Evolutionary conservation across 2,888 invertebrate species (phyloP).

Genomic region (Gortyna flavago): DNA sequence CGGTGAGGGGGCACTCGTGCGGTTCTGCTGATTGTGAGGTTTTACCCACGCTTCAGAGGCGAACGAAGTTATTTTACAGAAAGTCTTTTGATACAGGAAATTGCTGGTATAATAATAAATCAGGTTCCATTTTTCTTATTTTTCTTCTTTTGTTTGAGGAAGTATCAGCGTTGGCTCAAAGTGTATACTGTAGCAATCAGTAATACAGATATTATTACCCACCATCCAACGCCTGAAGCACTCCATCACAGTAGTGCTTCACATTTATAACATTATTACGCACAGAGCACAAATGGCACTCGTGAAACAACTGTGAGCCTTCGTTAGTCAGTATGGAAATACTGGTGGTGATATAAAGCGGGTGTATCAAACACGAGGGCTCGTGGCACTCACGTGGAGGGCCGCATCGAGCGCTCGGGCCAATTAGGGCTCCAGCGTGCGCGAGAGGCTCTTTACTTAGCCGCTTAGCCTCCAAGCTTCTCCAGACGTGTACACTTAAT

Average conservation of each 20-base stretch:
- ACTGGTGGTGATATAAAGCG: slow-evolving; percentile 48
- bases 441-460: slow-evolving; percentile 64
- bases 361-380: slow-evolving; percentile 66
- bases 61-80: slow-evolving; percentile 45
- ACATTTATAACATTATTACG: slow-evolving; percentile 26
- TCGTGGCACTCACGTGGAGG: slow-evolving; percentile 59
- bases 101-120: slow-evolving; percentile 52
- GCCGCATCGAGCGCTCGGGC: slow-evolving; percentile 69
- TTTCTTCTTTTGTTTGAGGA: slow-evolving; percentile 32
- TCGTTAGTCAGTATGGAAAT: slow-evolving; percentile 46
- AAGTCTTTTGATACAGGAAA: slow-evolving; percentile 54
- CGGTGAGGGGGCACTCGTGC: slow-evolving; percentile 60
- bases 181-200: not conserved
- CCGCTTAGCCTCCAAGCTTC: slow-evolving; percentile 63
- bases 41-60: slow-evolving; percentile 45
- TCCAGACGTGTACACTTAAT: slow-evolving; percentile 60
- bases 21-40: slow-evolving; percentile 67
- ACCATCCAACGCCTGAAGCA: not conserved
- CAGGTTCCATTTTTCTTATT: slow-evolving; percentile 39
- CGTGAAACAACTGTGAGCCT: slow-evolving; percentile 26
- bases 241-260: slow-evolving; percentile 21
- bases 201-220: not conserved
- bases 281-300: slow-evolving; percentile 36
- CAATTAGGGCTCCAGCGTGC: slow-evolving; percentile 69
- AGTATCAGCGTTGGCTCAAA: slow-evolving; percentile 3